Evolutionary conservation across 2,888 invertebrate species (phyloP).

Genomic region (Lithodes maja): DNA sequence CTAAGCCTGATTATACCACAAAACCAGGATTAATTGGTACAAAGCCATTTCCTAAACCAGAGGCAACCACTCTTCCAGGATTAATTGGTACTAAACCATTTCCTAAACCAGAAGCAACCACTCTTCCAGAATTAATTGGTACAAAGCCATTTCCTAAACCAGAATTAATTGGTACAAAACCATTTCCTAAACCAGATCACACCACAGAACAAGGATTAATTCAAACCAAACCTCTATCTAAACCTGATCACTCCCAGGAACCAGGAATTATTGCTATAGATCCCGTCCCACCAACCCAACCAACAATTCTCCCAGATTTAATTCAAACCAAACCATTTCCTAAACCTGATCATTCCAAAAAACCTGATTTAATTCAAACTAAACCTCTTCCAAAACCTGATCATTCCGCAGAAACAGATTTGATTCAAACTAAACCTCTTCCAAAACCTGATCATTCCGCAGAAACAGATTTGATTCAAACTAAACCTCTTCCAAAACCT

Average conservation of each 20-base stretch:
- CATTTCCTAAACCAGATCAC: neutral
- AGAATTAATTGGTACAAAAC: conserved; percentile 1
- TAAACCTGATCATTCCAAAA: neutral
- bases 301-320: neutral
- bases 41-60: neutral
- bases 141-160: conserved; percentile 6
- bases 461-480: neutral
- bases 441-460: neutral
- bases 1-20: neutral
- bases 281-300: neutral
- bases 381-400: neutral
- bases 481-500: conserved; percentile 1
- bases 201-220: neutral
- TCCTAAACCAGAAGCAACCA: neutral
- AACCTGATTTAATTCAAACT: neutral
- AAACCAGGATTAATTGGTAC: neutral
- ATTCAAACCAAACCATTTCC: neutral
- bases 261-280: neutral
- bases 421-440: neutral
- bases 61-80: neutral
- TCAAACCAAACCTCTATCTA: neutral
- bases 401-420: neutral
- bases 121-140: neutral
- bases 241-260: neutral
- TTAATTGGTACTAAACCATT: neutral